phyloP scores from a whole-genome alignment of 2,113 vertebrate species.

The Myotis yumanensis region DNA sequence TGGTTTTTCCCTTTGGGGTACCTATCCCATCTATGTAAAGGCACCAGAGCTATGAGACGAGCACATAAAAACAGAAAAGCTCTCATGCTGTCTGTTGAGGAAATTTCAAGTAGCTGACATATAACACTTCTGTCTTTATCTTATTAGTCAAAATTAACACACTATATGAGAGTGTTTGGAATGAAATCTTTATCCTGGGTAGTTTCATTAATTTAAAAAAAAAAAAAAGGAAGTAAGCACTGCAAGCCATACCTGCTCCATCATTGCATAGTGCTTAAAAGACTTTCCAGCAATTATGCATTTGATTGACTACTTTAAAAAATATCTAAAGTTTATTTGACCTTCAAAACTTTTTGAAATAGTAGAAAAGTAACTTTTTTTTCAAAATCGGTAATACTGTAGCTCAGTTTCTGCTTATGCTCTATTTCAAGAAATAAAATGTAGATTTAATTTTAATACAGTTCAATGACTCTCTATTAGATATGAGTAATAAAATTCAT shows the following conservation, averaged over 20 bases:
- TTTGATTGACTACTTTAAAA: not conserved
- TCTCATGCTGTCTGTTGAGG: not conserved
- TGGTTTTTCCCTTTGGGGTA: not conserved
- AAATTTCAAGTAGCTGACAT: not conserved
- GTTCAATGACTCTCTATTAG: conserved; percentile 72
- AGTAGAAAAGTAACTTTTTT: conserved; percentile 8
- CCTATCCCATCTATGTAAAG: not conserved
- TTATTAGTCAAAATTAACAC: not conserved
- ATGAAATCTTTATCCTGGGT: not conserved
- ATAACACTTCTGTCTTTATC: not conserved
- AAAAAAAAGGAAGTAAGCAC: not conserved
- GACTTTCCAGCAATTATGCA: not conserved
- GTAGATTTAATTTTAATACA: conserved; percentile 76
- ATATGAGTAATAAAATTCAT: conserved; percentile 76
- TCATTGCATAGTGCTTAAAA: not conserved
- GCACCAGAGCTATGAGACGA: not conserved
- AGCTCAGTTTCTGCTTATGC: conserved; percentile 62
- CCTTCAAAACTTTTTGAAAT: conserved; percentile 64
- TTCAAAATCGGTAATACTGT: conserved; percentile 42
- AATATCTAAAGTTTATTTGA: conserved; percentile 60
- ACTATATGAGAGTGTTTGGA: not conserved
- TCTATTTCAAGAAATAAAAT: conserved; percentile 69
- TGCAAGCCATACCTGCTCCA: not conserved
- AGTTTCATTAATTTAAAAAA: not conserved
- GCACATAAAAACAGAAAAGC: not conserved